Evolutionary conservation across 2,113 vertebrate species (phyloP).

Genomic region (Hyla sarda): DNA sequence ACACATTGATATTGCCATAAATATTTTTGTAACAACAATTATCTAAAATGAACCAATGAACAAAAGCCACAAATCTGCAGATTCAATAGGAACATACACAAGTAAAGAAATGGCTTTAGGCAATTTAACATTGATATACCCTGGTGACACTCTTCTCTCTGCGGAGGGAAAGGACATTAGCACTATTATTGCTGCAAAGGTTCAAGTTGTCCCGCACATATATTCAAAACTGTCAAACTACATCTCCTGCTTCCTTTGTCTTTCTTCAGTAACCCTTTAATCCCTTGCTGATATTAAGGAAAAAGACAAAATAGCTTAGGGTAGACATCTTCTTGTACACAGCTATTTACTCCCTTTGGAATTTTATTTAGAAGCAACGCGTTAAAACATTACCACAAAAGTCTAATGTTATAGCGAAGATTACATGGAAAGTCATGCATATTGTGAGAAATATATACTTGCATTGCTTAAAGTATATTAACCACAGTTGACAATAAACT

Average conservation of each 20-base stretch:
- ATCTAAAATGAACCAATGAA: too few relatives aligned
- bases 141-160: not conserved
- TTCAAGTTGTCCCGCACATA: not conserved
- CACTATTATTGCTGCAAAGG: slow-evolving; percentile 30
- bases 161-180: slow-evolving; percentile 1
- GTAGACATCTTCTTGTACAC: not conserved
- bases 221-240: not conserved
- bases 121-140: not conserved
- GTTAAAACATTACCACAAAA: not conserved
- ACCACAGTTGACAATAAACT: not conserved
- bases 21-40: too few relatives aligned
- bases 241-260: slow-evolving; percentile 5
- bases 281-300: not conserved
- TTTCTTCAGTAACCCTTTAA: not conserved
- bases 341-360: too few relatives aligned
- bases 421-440: not conserved
- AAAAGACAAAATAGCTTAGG: not conserved
- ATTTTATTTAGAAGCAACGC: not conserved
- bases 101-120: slow-evolving; percentile 9
- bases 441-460: not conserved
- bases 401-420: not conserved
- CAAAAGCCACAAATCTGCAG: too few relatives aligned
- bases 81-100: too few relatives aligned
- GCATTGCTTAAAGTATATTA: not conserved
- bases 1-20: too few relatives aligned